These are phyloP conservation scores for Uria lomvia DNA, from an alignment of 2,113 vertebrate genomes.

Conservation along the genomic window DNA sequence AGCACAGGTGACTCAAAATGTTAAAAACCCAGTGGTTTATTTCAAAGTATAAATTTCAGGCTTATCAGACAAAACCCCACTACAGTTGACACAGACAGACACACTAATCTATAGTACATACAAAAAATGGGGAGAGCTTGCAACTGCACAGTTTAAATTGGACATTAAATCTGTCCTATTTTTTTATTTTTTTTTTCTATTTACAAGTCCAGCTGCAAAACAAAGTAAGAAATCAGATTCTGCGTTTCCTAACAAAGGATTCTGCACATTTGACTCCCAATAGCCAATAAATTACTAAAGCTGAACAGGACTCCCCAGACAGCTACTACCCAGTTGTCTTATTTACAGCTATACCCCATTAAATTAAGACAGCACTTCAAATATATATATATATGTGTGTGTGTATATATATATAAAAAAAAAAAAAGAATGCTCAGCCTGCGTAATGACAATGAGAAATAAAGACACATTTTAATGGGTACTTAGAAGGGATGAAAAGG, in stretches of 20 bases:
- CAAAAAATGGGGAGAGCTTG: slow-evolving; percentile 67
- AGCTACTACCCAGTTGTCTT: slow-evolving; percentile 61
- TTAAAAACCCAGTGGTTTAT: slow-evolving; percentile 80
- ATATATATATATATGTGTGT: background rate
- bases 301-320: slow-evolving; percentile 47
- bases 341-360: slow-evolving; percentile 65
- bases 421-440: slow-evolving; percentile 24
- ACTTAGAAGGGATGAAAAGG: slow-evolving; percentile 15
- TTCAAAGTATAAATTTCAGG: slow-evolving; percentile 82
- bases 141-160: slow-evolving; percentile 49
- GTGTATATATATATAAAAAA: background rate
- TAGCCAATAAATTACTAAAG: slow-evolving; percentile 63
- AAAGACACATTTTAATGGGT: slow-evolving; percentile 17
- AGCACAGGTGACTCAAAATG: slow-evolving; percentile 53
- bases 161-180: slow-evolving; percentile 54
- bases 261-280: slow-evolving; percentile 56
- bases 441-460: slow-evolving; percentile 42
- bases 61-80: slow-evolving; percentile 75
- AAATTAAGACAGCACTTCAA: slow-evolving; percentile 46
- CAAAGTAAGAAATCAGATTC: slow-evolving; percentile 19
- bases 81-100: slow-evolving; percentile 68
- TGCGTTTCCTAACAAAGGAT: slow-evolving; percentile 47
- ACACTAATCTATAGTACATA: slow-evolving; percentile 68
- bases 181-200: slow-evolving; percentile 45
- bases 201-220: slow-evolving; percentile 69